These are phyloP conservation scores for Choloepus hoffmanni DNA, from an alignment of 2,113 vertebrate genomes.

Conservation along the genomic window DNA sequence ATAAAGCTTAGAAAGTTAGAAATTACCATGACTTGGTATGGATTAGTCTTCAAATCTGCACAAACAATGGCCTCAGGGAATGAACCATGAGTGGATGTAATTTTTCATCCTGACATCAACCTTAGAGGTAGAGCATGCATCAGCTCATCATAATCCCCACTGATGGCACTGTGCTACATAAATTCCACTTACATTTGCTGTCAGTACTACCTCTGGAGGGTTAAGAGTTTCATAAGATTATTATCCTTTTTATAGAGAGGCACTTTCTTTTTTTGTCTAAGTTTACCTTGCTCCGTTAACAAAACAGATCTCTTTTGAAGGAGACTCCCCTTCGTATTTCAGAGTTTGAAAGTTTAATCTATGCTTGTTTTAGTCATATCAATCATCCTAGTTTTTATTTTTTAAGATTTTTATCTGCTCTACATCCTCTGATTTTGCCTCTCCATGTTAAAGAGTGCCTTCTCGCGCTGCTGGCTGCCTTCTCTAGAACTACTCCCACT, in stretches of 20 bases:
- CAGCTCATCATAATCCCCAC: neutral
- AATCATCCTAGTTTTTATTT: neutral
- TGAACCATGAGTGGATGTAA: constrained; percentile 27
- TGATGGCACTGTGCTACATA: neutral
- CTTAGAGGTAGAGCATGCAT: constrained; percentile 36
- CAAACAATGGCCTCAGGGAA: constrained; percentile 11
- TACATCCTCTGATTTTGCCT: neutral
- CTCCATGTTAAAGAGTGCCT: neutral
- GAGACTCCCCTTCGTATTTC: neutral
- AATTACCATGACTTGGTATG: constrained; percentile 35
- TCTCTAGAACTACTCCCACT: neutral
- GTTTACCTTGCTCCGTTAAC: neutral
- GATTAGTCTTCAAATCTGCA: constrained; percentile 42
- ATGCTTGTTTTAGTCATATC: neutral
- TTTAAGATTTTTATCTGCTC: constrained; percentile 25
- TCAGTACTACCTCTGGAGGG: neutral
- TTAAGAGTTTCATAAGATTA: constrained; percentile 55
- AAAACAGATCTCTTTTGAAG: neutral
- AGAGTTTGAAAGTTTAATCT: constrained; percentile 43
- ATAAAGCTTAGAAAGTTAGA: constrained; percentile 63
- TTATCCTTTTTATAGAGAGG: constrained; percentile 20
- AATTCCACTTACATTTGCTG: constrained; percentile 1
- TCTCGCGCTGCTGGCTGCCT: neutral
- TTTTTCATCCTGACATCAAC: constrained; percentile 70
- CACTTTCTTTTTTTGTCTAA: neutral